Conservation (phyloP, 2,797 vertebrate species). For the Myioborus miniatus region DNA sequence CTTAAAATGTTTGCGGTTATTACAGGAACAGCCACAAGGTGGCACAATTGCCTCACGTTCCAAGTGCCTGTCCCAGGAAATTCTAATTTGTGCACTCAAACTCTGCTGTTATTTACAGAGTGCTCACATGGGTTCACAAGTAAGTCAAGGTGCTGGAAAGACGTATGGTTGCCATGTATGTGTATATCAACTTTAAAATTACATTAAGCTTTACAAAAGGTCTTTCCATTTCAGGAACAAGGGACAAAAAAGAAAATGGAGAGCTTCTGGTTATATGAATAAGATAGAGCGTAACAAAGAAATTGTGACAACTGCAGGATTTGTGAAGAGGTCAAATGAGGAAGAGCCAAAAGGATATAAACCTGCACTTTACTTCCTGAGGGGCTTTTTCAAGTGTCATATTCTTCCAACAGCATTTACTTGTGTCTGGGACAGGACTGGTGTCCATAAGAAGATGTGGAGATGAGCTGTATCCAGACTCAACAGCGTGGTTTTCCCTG, state of each 20-base stretch:
- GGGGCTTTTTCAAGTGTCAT: fast-evolving
- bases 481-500: not conserved
- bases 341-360: not conserved
- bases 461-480: not conserved
- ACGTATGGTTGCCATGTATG: fast-evolving
- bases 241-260: not conserved
- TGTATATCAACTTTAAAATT: not conserved
- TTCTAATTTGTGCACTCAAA: not conserved
- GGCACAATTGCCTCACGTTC: not conserved
- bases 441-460: too few relatives aligned
- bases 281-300: not conserved
- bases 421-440: not conserved
- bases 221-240: not conserved
- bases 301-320: not conserved
- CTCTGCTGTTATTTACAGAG: not conserved
- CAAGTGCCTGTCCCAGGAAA: not conserved
- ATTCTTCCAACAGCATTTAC: not conserved
- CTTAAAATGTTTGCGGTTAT: not conserved
- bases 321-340: not conserved
- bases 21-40: not conserved
- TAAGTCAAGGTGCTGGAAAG: not conserved
- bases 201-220: not conserved
- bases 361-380: not conserved
- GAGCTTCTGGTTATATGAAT: not conserved
- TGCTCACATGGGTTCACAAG: not conserved